Conservation (phyloP, 2,888 invertebrate species). For the Drosophila pullipes region DNA sequence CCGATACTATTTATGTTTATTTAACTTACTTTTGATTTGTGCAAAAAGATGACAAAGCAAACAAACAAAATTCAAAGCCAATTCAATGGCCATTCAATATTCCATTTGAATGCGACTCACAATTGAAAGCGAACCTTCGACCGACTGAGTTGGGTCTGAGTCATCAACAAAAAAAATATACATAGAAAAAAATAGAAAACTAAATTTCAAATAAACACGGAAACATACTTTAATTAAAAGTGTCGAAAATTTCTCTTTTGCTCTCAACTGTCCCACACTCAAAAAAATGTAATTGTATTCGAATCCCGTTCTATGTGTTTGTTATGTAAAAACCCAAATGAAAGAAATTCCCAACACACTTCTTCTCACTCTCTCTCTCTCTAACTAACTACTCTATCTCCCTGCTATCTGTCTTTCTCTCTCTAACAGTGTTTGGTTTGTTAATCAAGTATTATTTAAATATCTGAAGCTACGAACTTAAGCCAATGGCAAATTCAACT, state of each 20-base stretch:
- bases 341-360: constrained; percentile 56
- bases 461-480: constrained; percentile 54
- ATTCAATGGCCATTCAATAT: constrained; percentile 43
- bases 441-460: constrained; percentile 71
- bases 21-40: constrained; percentile 43
- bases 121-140: constrained; percentile 64
- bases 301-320: constrained; percentile 70
- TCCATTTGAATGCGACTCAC: constrained; percentile 61
- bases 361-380: constrained; percentile 54
- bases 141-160: constrained; percentile 65
- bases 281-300: constrained; percentile 61
- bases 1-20: constrained; percentile 14
- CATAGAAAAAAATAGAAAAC: not conserved
- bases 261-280: constrained; percentile 39
- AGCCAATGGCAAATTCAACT: constrained; percentile 39
- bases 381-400: constrained; percentile 38
- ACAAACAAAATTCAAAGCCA: constrained; percentile 66
- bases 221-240: not conserved
- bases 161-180: constrained; percentile 16
- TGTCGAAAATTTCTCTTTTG: constrained; percentile 18
- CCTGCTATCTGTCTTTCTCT: constrained; percentile 45
- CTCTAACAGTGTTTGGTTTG: constrained; percentile 60
- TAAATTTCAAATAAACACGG: constrained; percentile 3
- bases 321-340: constrained; percentile 63
- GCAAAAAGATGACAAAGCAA: constrained; percentile 76